phyloP scores from a whole-genome alignment of 2,113 vertebrate genomes.

The Mola mola region DNA sequence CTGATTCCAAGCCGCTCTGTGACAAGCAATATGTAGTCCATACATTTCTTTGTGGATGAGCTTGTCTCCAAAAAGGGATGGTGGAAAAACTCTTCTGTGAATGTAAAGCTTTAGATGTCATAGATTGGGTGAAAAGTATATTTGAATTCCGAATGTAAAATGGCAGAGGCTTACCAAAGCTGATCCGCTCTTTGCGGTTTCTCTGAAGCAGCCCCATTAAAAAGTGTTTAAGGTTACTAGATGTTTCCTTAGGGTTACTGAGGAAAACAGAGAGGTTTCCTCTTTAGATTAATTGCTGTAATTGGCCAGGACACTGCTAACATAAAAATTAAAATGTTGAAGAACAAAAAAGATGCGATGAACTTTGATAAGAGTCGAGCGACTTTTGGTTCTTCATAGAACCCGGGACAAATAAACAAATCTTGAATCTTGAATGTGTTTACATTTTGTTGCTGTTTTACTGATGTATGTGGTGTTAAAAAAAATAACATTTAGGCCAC shows the following conservation, averaged over 20 bases:
- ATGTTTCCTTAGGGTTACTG: conserved; percentile 95
- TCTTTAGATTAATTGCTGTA: neutral
- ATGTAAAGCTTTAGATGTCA: conserved; percentile 1
- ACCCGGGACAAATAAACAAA: too few species aligned
- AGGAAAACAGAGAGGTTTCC: conserved; percentile 25
- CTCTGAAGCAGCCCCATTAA: conserved; percentile 90
- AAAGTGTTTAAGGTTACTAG: conserved; percentile 87
- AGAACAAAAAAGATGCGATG: neutral
- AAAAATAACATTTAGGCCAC: conserved; percentile 1
- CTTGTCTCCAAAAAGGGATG: conserved; percentile 91
- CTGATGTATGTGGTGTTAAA: neutral
- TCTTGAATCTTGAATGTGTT: neutral
- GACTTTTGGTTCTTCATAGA: too few species aligned
- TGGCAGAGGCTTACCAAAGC: conserved; percentile 85
- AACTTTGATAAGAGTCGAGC: too few species aligned
- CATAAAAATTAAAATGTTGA: neutral
- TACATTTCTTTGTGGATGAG: conserved; percentile 91
- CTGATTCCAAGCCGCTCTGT: neutral
- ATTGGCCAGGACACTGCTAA: neutral
- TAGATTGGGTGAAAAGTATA: neutral
- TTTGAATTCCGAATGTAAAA: neutral
- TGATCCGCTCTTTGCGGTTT: conserved; percentile 90
- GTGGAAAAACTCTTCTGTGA: conserved; percentile 92
- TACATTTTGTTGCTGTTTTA: neutral
- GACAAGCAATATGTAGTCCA: conserved; percentile 51